A percentile compares a stretch with the other conserved stretches of the same genome.
These are phyloP conservation scores for Epistrophe eligans DNA, from an alignment of 2,888 invertebrate genomes.

Conservation along the genomic window DNA sequence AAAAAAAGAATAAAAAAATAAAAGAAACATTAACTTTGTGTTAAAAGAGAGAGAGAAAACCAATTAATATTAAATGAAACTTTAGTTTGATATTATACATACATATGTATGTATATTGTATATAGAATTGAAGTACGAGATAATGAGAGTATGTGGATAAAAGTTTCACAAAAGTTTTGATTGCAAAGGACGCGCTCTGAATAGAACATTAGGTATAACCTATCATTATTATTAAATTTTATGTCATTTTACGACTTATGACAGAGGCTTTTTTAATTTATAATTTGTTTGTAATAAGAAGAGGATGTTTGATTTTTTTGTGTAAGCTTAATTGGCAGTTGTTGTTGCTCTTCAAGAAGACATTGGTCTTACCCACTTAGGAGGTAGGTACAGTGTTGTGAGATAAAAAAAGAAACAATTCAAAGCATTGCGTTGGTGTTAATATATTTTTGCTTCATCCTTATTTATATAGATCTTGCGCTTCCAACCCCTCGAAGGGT, in stretches of 20 bases:
- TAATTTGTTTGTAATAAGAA: not conserved
- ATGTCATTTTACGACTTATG: conserved; percentile 17
- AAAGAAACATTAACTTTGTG: conserved; percentile 35
- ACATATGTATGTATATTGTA: too few relatives aligned
- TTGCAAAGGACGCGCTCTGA: not conserved
- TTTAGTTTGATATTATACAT: conserved; percentile 10
- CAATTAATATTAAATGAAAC: conserved; percentile 61
- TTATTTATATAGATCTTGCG: too few relatives aligned
- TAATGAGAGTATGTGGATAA: conserved; percentile 34
- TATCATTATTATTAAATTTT: conserved; percentile 44
- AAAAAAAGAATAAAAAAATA: conserved; percentile 5
- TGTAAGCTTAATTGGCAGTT: not conserved
- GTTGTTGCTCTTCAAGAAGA: not conserved
- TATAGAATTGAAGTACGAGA: not conserved
- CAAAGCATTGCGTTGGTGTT: too few relatives aligned
- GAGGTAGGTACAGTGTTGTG: too few relatives aligned
- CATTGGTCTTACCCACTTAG: not conserved
- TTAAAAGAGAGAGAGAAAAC: conserved; percentile 26
- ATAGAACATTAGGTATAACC: not conserved
- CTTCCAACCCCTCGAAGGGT: too few relatives aligned
- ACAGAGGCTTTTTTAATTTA: conserved; percentile 10
- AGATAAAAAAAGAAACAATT: too few relatives aligned
- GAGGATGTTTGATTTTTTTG: not conserved
- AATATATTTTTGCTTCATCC: too few relatives aligned
- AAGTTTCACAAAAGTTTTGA: conserved; percentile 33